A percentile compares a stretch with the other conserved stretches of the same genome.
Evolutionary conservation across 2,888 invertebrate species (phyloP).

Genomic region (Polymixis flavicincta): DNA sequence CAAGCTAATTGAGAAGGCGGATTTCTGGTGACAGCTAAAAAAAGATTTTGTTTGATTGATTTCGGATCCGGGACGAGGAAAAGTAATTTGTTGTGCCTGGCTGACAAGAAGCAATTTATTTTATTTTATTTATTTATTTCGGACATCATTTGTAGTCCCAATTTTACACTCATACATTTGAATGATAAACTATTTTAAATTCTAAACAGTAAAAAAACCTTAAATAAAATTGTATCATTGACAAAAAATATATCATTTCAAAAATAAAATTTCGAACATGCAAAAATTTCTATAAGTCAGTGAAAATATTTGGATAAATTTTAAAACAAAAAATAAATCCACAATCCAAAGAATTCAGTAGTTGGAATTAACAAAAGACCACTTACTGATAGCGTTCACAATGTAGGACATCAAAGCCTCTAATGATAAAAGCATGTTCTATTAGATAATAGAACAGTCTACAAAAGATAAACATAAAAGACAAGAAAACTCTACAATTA

Average conservation of each 20-base stretch:
- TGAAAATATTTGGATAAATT: background rate
- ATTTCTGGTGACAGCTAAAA: background rate
- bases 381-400: background rate
- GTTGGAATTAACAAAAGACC: constrained; percentile 17
- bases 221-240: no score
- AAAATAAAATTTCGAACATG: no score
- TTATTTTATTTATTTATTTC: no score
- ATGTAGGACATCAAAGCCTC: background rate
- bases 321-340: background rate
- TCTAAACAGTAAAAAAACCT: no score
- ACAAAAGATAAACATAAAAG: constrained; percentile 34
- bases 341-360: background rate
- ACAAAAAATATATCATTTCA: no score
- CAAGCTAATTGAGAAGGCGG: constrained; percentile 4
- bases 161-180: no score
- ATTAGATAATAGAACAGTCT: constrained; percentile 38
- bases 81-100: background rate
- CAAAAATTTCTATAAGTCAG: no score
- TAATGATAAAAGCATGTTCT: constrained; percentile 18
- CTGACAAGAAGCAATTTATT: background rate
- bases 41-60: constrained; percentile 22
- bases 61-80: background rate
- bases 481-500: constrained; percentile 29
- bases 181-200: no score
- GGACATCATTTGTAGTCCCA: no score